Conservation (phyloP, 1,140 invertebrate species). For the Temnothorax curvispinosus region DNA sequence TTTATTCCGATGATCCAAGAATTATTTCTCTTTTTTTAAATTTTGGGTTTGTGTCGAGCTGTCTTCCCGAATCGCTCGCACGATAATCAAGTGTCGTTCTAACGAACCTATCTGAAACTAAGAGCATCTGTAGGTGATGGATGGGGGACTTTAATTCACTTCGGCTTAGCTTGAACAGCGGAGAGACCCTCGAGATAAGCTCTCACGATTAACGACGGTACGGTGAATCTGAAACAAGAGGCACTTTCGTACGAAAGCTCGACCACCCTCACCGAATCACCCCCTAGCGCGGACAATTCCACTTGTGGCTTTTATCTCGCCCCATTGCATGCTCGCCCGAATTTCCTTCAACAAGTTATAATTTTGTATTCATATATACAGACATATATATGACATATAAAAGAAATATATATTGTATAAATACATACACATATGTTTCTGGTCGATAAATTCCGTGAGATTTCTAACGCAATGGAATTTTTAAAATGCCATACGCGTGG, state of each 20-base stretch:
- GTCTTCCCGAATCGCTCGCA: not conserved
- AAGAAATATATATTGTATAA: not conserved
- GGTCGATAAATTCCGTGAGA: not conserved
- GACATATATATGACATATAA: too few species aligned
- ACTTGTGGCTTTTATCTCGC: conserved; percentile 53
- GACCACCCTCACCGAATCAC: not conserved
- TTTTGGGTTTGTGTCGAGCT: not conserved
- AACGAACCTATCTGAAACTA: not conserved
- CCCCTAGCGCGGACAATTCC: conserved; percentile 31
- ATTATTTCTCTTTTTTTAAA: not conserved
- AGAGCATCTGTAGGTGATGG: conserved; percentile 76
- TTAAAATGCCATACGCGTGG: not conserved
- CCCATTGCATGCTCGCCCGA: conserved; percentile 11
- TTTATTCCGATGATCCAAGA: not conserved
- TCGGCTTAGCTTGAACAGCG: conserved; percentile 61
- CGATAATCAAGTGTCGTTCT: conserved; percentile 21
- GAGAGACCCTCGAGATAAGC: conserved; percentile 66
- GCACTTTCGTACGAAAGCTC: conserved; percentile 72
- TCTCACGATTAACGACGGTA: conserved; percentile 63
- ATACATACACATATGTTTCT: not conserved
- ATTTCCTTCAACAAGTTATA: conserved; percentile 20
- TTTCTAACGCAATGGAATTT: not conserved
- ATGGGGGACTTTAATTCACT: conserved; percentile 77
- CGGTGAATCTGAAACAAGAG: conserved; percentile 73
- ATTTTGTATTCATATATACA: not conserved